phyloP scores from a whole-genome alignment of 2,113 vertebrate genomes.

The Sander lucioperca region DNA sequence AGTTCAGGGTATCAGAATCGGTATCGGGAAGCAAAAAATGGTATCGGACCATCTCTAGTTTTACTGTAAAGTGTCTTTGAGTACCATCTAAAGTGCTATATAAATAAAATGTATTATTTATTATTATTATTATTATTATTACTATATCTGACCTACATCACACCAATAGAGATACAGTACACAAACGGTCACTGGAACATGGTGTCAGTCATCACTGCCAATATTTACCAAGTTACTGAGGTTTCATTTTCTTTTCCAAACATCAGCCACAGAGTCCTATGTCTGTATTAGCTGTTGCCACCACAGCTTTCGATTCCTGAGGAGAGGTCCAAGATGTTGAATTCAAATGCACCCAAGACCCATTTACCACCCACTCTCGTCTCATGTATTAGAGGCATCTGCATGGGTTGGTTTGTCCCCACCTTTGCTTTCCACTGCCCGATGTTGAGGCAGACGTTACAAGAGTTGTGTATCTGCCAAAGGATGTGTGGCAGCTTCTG shows the following conservation, averaged over 20 bases:
- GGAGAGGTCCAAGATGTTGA: constrained; percentile 19
- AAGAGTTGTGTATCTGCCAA: not conserved
- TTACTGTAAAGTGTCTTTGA: too few species aligned
- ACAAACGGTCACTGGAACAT: constrained; percentile 47
- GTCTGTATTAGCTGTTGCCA: constrained; percentile 38
- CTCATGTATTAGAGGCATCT: constrained; percentile 34
- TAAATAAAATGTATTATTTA: too few species aligned
- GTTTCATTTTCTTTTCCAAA: constrained; percentile 43
- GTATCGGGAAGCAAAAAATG: too few species aligned
- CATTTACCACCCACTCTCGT: constrained; percentile 49
- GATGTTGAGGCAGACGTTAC: not conserved
- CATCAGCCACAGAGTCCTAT: constrained; percentile 14
- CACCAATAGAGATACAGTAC: not conserved
- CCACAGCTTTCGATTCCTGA: constrained; percentile 51
- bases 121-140: too few species aligned
- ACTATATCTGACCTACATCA: not conserved
- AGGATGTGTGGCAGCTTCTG: not conserved
- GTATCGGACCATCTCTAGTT: too few species aligned
- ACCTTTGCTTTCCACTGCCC: constrained; percentile 44
- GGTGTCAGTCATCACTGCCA: constrained; percentile 39
- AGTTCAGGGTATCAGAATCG: too few species aligned
- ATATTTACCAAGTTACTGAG: constrained; percentile 48
- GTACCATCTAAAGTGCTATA: too few species aligned
- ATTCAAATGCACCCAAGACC: constrained; percentile 24
- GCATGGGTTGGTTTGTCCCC: constrained; percentile 25